A percentile compares a stretch with the other conserved stretches of the same genome.
These are phyloP conservation scores for Sorex maritimensis DNA, from an alignment of 2,797 vertebrate genomes.

Conservation along the genomic window DNA sequence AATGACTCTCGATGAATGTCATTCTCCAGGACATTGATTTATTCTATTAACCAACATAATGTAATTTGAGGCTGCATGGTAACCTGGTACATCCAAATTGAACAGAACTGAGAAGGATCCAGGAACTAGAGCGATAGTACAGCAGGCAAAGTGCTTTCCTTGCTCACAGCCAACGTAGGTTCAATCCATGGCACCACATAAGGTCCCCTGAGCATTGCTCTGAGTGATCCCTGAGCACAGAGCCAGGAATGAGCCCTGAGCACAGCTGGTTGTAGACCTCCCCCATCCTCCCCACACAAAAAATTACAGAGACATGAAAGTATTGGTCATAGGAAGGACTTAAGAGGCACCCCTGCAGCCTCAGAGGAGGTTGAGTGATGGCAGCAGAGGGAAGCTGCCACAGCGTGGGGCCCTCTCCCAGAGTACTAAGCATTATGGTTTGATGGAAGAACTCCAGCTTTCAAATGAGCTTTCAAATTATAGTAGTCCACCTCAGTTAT, in stretches of 20 bases:
- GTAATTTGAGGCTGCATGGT: neutral
- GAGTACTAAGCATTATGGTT: neutral
- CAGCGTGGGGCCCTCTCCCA: neutral
- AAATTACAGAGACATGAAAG: neutral
- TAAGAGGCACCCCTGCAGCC: neutral
- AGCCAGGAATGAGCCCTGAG: too few species aligned
- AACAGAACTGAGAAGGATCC: slow-evolving; percentile 21
- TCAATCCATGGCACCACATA: too few species aligned
- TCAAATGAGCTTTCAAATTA: slow-evolving; percentile 1
- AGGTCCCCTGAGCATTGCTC: too few species aligned
- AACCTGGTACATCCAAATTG: neutral
- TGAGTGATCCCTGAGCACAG: too few species aligned
- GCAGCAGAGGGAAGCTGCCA: neutral
- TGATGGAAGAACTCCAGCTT: neutral
- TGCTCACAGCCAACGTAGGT: too few species aligned
- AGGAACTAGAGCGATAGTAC: too few species aligned
- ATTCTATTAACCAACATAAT: neutral
- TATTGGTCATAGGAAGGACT: neutral
- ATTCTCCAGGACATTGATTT: slow-evolving; percentile 1
- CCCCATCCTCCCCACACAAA: neutral
- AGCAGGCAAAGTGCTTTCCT: too few species aligned
- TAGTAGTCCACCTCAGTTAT: slow-evolving; percentile 5
- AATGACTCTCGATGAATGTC: slow-evolving; percentile 3
- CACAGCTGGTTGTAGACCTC: too few species aligned
- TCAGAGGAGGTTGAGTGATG: neutral